Percentiles rank a stretch among this genome's conserved stretches.
phyloP scores from a whole-genome alignment of 1,140 invertebrate species.

The Drosophila teissieri region DNA sequence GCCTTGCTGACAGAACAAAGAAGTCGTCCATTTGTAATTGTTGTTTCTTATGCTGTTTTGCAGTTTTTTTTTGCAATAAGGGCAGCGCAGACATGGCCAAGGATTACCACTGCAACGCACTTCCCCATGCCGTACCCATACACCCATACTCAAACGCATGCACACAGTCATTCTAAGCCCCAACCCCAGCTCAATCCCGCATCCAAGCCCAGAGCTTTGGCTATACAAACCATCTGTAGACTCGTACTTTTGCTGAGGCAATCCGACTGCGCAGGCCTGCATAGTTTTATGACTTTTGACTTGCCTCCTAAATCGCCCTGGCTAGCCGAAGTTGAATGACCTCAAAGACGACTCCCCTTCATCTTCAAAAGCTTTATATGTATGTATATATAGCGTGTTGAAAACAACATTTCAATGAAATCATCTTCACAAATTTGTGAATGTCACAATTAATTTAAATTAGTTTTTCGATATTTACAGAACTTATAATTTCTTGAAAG shows the following conservation, averaged over 20 bases:
- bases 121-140: conserved; percentile 25
- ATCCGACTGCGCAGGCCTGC: conserved; percentile 46
- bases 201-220: conserved; percentile 8
- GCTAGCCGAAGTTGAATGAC: conserved; percentile 61
- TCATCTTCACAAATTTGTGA: too few species aligned
- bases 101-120: conserved; percentile 66
- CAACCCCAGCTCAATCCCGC: conserved; percentile 24
- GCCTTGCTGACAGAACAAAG: conserved; percentile 81
- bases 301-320: conserved; percentile 49
- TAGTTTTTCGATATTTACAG: too few species aligned
- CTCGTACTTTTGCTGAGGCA: conserved; percentile 62
- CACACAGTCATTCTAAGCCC: conserved; percentile 8
- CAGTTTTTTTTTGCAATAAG: conserved; percentile 62
- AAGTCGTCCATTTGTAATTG: conserved; percentile 84
- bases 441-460: background rate
- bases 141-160: conserved; percentile 3
- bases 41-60: conserved; percentile 62
- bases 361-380: background rate
- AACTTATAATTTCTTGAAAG: too few species aligned
- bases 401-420: background rate
- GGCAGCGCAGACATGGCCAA: conserved; percentile 55
- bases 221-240: conserved; percentile 43
- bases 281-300: conserved; percentile 82
- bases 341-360: conserved; percentile 43
- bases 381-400: background rate